Conservation (phyloP, 2,113 vertebrate species). For the Pangasianodon gigas region DNA sequence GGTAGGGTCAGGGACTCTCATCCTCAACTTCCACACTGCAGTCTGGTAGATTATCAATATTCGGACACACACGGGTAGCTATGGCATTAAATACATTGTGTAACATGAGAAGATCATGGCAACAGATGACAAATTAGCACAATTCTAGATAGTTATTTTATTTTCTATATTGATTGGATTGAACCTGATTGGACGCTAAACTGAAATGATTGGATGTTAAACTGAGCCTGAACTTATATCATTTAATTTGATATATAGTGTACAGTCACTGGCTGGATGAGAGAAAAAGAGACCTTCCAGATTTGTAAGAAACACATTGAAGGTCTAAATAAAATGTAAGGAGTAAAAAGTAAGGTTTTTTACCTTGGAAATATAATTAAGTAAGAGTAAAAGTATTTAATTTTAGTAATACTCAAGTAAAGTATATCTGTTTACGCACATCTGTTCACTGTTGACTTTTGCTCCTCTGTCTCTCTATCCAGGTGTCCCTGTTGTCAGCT, state of each 20-base stretch:
- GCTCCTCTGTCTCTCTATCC: conserved; percentile 1
- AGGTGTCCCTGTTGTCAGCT: conserved; percentile 94
- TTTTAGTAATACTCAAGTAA: neutral
- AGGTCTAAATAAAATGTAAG: neutral
- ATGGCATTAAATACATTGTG: neutral
- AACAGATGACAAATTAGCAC: neutral
- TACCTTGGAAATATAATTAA: neutral
- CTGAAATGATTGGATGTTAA: neutral
- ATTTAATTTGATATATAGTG: too few relatives aligned
- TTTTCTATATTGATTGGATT: neutral
- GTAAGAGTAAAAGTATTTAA: neutral
- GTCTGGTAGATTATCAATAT: neutral
- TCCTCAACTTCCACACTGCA: neutral
- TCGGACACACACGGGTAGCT: neutral
- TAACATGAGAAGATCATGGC: neutral
- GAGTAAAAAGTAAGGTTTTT: neutral
- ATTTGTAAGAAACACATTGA: neutral
- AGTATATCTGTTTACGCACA: neutral
- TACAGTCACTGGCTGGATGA: too few relatives aligned
- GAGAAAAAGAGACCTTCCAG: too few relatives aligned
- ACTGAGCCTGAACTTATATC: too few relatives aligned
- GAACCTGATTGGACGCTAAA: neutral
- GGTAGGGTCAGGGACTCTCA: neutral
- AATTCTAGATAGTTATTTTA: neutral
- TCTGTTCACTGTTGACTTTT: neutral